Conservation (phyloP, 2,888 invertebrate species). For the Drosophila quinaria region DNA sequence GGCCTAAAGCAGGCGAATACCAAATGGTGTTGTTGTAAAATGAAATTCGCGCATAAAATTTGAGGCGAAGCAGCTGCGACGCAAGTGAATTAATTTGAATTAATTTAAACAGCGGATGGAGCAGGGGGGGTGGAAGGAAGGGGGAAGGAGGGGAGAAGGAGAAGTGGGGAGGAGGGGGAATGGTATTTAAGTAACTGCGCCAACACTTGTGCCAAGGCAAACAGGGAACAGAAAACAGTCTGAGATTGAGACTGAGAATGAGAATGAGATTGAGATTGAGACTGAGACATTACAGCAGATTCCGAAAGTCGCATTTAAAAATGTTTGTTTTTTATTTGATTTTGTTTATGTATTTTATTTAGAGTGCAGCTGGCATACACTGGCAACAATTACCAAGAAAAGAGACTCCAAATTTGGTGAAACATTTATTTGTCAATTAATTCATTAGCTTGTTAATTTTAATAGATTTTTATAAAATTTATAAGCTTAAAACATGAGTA, state of each 20-base stretch:
- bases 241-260: slow-evolving; percentile 37
- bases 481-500: too few relatives aligned
- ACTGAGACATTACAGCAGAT: slow-evolving; percentile 67
- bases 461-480: too few relatives aligned
- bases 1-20: slow-evolving; percentile 35
- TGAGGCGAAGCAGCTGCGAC: slow-evolving; percentile 81
- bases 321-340: slow-evolving; percentile 38
- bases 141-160: background rate
- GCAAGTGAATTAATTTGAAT: slow-evolving; percentile 83
- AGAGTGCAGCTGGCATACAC: slow-evolving; percentile 52
- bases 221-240: slow-evolving; percentile 3
- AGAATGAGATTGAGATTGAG: slow-evolving; percentile 47
- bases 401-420: background rate
- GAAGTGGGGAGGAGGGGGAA: slow-evolving; percentile 7
- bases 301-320: slow-evolving; percentile 63
- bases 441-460: background rate
- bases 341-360: slow-evolving; percentile 47
- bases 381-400: slow-evolving; percentile 8
- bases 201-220: slow-evolving; percentile 67
- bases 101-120: slow-evolving; percentile 71
- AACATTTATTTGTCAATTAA: background rate
- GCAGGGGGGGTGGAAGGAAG: slow-evolving; percentile 5
- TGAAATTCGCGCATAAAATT: slow-evolving; percentile 79
- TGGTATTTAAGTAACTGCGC: slow-evolving; percentile 76
- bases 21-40: slow-evolving; percentile 75